Conservation (phyloP, 23 tunicate species). For the Pegea sp. region DNA sequence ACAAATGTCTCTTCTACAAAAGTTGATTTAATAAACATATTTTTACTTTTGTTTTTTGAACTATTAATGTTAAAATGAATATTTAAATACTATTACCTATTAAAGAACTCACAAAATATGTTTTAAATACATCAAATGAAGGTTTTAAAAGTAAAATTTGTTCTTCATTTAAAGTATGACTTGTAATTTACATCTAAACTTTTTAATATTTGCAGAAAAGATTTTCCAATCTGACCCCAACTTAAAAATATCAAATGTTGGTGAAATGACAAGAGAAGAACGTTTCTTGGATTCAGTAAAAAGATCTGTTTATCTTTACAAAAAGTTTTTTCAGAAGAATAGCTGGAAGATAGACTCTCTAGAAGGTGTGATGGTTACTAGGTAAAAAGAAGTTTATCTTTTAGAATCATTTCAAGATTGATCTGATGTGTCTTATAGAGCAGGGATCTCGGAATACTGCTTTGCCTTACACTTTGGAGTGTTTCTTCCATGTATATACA, state of each 20-base stretch:
- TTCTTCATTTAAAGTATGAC: too few species aligned
- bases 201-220: conserved; percentile 21
- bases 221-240: conserved; percentile 20
- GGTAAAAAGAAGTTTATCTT: conserved; percentile 5
- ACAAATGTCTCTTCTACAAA: too few species aligned
- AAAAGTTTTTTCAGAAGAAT: conserved; percentile 3
- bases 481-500: conserved; percentile 32
- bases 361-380: conserved; percentile 3
- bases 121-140: too few species aligned
- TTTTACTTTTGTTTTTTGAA: too few species aligned
- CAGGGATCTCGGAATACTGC: conserved; percentile 3
- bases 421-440: conserved; percentile 4
- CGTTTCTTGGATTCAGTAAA: conserved; percentile 9
- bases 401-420: not conserved
- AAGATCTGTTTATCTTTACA: conserved; percentile 20
- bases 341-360: conserved; percentile 1
- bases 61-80: too few species aligned
- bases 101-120: too few species aligned
- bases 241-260: conserved; percentile 3
- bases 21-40: too few species aligned
- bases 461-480: conserved; percentile 36
- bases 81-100: too few species aligned
- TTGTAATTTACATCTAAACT: too few species aligned
- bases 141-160: too few species aligned
- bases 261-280: conserved; percentile 49